Base-by-base conservation (phyloP, 2,113 vertebrate genomes). In the Tetraodon nigroviridis region DNA sequence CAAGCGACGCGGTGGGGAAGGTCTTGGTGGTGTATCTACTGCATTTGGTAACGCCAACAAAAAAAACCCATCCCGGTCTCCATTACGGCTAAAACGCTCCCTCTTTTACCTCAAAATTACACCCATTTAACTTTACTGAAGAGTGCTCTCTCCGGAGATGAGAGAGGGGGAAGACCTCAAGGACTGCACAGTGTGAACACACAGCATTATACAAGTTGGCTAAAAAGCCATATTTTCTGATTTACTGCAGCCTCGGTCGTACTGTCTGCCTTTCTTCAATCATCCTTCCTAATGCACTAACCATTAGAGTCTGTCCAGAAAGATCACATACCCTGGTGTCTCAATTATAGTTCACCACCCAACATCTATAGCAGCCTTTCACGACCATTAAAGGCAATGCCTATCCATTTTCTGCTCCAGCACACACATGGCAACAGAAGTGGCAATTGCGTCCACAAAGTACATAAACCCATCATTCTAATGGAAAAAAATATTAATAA, bases 271-370 rank as follows among this genome's bases (percentile, higher is more conserved):
- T 86, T 86, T 83, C 82, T 86, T 89, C 87, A 84, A 86, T 86
- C 84, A 87, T 86, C 79, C 79, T 68, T 73, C 82, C 83, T 89
- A 87, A 87, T 89, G 78, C 75, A 86, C 79, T 74, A 75, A 86
- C 85, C 81, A 87, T 87, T 87, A 88, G 71, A 83, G 79, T 82
- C 76, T 76, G 80, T 81, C 79, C 78, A 80, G 82, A 83, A 83
- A 83, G 71, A 80, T 73, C 85, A 83, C 83, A 86, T 79, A 85
- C 87, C 85, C 80, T 78, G 64, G 84, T 86, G 85, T 86, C 84
- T 86, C 87, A 89, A 87, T 89, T 89, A 87, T 79, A 83, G 78
- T 71, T 73, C 63, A 75, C 71, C 78, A 80, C 80, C 64, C 75
- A 78, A 84, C 77, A 78, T 66, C 74, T 69, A 63, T 49, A 58